Evolutionary conservation across 2,797 vertebrate species (phyloP).

Genomic region (Vultur gryphus): DNA sequence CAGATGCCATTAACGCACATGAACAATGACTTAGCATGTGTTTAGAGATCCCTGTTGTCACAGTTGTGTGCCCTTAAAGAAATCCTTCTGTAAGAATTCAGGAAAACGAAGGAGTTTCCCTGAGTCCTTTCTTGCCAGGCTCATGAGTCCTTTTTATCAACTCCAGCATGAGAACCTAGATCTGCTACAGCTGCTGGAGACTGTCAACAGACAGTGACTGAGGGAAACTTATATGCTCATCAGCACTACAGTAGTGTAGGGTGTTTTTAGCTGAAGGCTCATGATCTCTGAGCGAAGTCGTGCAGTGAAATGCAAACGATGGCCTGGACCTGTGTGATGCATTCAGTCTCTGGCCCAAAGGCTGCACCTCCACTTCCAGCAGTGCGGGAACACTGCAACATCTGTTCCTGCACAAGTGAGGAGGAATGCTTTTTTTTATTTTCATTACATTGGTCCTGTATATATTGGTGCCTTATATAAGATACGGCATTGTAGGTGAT

Average conservation of each 20-base stretch:
- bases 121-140: neutral
- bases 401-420: neutral
- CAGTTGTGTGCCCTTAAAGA: neutral
- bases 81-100: neutral
- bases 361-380: neutral
- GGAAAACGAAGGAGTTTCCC: neutral
- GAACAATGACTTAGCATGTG: neutral
- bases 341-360: neutral
- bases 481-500: neutral
- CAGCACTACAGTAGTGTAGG: neutral
- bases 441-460: neutral
- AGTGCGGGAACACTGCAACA: neutral
- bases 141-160: neutral
- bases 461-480: neutral
- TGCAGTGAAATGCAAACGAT: neutral
- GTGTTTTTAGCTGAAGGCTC: neutral
- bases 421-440: neutral
- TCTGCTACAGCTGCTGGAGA: neutral
- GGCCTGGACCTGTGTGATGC: neutral
- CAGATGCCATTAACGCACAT: neutral
- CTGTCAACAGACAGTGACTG: neutral
- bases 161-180: neutral
- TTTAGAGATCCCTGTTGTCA: neutral
- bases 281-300: neutral
- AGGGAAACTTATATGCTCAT: neutral